Conservation (phyloP, 1,140 invertebrate species). For the Drosophila nasuta region DNA sequence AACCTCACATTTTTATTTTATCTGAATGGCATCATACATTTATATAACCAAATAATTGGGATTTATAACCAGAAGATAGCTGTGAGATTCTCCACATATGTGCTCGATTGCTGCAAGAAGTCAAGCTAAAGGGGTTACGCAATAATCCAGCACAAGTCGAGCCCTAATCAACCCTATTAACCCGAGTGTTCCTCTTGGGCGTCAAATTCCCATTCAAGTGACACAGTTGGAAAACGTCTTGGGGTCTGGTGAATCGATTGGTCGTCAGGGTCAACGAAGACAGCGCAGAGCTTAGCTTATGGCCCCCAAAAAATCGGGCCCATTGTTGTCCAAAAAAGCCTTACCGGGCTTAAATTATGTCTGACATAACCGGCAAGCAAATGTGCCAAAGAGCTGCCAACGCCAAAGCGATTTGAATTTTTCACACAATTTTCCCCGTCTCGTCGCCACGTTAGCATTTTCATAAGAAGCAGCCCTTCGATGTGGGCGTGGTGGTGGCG, state of each 20-base stretch:
- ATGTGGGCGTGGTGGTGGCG: neutral
- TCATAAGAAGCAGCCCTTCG: neutral
- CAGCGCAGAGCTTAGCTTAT: constrained; percentile 70
- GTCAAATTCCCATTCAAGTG: constrained; percentile 63
- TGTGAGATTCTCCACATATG: neutral
- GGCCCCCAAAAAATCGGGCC: constrained; percentile 46
- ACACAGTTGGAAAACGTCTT: constrained; percentile 61
- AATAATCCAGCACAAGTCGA: constrained; percentile 23
- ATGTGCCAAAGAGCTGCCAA: constrained; percentile 61
- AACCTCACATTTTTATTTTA: neutral
- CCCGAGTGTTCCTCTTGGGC: constrained; percentile 21
- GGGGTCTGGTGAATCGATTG: constrained; percentile 70
- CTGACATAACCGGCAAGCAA: constrained; percentile 66
- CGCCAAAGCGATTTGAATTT: constrained; percentile 72
- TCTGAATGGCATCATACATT: neutral
- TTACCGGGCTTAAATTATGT: constrained; percentile 79
- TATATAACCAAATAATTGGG: neutral
- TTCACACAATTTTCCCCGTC: constrained; percentile 71
- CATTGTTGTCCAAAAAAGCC: constrained; percentile 44
- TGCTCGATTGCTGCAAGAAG: neutral
- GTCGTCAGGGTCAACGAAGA: constrained; percentile 70
- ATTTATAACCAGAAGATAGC: neutral
- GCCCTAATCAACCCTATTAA: constrained; percentile 26
- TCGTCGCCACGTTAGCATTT: constrained; percentile 39
- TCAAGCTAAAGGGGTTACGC: neutral